A percentile compares a stretch with the other conserved stretches of the same genome.
These are phyloP conservation scores for Chrysomela aeneicollis DNA, from an alignment of 2,888 invertebrate species.

Conservation along the genomic window DNA sequence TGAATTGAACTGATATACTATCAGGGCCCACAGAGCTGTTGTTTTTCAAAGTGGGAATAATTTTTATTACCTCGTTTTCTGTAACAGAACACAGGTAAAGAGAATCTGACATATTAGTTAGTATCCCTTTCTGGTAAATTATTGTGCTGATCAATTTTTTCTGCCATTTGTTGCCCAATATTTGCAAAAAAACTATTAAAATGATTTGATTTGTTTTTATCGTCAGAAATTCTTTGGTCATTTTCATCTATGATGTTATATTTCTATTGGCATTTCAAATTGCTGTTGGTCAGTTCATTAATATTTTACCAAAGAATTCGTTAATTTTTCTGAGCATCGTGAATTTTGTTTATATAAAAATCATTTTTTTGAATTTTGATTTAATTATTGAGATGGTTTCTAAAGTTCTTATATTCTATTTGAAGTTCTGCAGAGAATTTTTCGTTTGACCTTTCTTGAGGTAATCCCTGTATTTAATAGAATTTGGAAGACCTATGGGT, in stretches of 20 bases:
- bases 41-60: not conserved
- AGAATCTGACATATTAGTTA: not conserved
- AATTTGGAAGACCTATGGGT: not conserved
- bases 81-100: not conserved
- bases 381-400: constrained; percentile 7
- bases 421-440: not conserved
- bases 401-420: not conserved
- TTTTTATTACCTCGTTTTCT: not conserved
- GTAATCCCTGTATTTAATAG: not conserved
- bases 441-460: not conserved
- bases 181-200: not conserved
- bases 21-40: constrained; percentile 11
- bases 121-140: not conserved
- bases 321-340: not conserved
- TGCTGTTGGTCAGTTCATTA: constrained; percentile 1
- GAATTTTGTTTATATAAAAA: not conserved
- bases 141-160: not conserved
- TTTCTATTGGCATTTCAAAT: not conserved
- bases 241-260: constrained; percentile 23
- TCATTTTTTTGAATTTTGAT: constrained; percentile 8
- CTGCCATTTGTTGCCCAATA: constrained; percentile 9
- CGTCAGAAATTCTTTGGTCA: constrained; percentile 14
- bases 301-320: not conserved
- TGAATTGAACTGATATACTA: not conserved
- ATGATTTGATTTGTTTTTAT: constrained; percentile 7